Evolutionary conservation across 1,140 invertebrate species (phyloP).

Genomic region (Dermatophagoides farinae): DNA sequence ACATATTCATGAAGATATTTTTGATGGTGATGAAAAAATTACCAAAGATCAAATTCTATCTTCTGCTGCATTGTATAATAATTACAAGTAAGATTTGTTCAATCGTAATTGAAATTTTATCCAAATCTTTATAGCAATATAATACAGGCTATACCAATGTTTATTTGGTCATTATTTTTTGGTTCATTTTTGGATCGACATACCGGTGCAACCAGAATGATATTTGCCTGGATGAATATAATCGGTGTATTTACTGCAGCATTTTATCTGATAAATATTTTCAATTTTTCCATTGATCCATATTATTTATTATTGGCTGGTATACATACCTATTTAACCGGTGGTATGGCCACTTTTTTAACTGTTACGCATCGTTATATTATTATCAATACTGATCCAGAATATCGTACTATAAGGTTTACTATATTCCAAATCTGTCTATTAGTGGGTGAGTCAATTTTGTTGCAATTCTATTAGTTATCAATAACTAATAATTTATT

Average conservation of each 20-base stretch:
- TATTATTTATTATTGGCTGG: neutral
- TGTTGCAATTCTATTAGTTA: neutral
- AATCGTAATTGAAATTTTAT: no score
- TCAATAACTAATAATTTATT: neutral
- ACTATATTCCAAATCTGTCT: neutral
- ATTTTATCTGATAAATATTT: neutral
- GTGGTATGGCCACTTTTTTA: neutral
- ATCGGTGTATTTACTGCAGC: neutral
- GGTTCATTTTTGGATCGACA: neutral
- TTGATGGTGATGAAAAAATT: neutral
- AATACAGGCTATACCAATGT: neutral
- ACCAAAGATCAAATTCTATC: neutral
- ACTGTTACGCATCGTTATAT: neutral
- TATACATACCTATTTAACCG: neutral
- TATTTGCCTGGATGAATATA: neutral
- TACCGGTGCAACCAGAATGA: neutral
- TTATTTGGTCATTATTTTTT: conserved; percentile 1
- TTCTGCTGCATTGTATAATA: neutral
- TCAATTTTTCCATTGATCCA: no score
- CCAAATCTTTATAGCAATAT: neutral
- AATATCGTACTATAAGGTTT: neutral
- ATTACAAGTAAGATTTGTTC: conserved; percentile 4
- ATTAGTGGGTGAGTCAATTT: neutral
- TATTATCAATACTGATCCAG: neutral
- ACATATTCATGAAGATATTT: neutral